A percentile compares a stretch with the other conserved stretches of the same genome.
phyloP scores from a whole-genome alignment of 2,888 invertebrate species.

The Chymomyza caudatula region DNA sequence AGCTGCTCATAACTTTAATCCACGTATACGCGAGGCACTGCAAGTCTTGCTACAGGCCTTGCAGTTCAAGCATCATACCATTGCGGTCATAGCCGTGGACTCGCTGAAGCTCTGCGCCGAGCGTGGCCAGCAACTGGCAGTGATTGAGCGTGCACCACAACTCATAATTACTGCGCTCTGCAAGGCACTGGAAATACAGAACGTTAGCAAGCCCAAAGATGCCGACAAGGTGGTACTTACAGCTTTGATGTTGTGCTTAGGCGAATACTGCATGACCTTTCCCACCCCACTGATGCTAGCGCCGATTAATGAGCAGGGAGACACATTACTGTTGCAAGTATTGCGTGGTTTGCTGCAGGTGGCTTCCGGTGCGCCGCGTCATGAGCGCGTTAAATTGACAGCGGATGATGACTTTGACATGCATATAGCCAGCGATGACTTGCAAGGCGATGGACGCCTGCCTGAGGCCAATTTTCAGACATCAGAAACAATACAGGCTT shows the following conservation, averaged over 20 bases:
- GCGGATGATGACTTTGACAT: constrained; percentile 78
- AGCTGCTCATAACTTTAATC: constrained; percentile 54
- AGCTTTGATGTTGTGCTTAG: constrained; percentile 91
- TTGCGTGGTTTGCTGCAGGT: constrained; percentile 82
- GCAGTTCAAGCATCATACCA: constrained; percentile 77
- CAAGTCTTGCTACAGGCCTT: constrained; percentile 77
- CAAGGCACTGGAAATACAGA: constrained; percentile 77
- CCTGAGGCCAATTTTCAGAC: constrained; percentile 76
- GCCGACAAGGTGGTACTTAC: constrained; percentile 76
- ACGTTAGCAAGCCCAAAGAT: constrained; percentile 75
- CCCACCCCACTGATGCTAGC: constrained; percentile 83
- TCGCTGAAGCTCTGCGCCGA: constrained; percentile 76
- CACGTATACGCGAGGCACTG: constrained; percentile 76
- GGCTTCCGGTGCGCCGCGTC: constrained; percentile 73
- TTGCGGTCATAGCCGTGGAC: constrained; percentile 76
- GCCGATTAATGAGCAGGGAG: constrained; percentile 68
- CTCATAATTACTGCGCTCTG: constrained; percentile 76
- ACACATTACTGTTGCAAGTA: constrained; percentile 83
- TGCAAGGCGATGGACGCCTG: constrained; percentile 69
- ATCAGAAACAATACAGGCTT: constrained; percentile 78
- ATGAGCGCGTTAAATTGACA: constrained; percentile 75
- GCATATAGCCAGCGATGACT: constrained; percentile 75
- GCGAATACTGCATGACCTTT: constrained; percentile 95
- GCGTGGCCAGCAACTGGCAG: constrained; percentile 72
- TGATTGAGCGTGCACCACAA: constrained; percentile 75